Percentiles rank a stretch among this genome's conserved stretches.
These are phyloP conservation scores for Solenopsis invicta DNA, from an alignment of 1,140 invertebrate species.

Conservation along the genomic window DNA sequence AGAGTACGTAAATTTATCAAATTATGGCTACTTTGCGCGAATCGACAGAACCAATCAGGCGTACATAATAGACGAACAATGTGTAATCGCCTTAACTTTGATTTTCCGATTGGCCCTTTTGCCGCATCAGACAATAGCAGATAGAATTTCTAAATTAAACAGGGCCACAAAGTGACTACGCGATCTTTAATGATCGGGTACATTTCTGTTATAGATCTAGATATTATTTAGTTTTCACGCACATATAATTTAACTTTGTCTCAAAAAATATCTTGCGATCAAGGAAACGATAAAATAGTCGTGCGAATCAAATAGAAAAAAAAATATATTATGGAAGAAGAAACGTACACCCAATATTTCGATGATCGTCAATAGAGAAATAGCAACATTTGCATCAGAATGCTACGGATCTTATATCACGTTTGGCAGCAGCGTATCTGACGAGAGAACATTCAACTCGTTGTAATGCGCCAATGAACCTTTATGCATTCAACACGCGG, in stretches of 20 bases:
- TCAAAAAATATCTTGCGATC: not conserved
- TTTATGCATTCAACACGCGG: constrained; percentile 25
- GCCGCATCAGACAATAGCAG: constrained; percentile 49
- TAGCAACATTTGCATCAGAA: not conserved
- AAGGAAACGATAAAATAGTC: not conserved
- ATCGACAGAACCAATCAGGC: constrained; percentile 58
- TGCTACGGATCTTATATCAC: not conserved
- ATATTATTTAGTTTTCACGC: not conserved
- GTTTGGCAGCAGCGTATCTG: constrained; percentile 16
- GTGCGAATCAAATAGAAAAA: not conserved
- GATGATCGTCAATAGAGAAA: not conserved
- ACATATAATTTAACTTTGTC: not conserved
- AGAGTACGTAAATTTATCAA: constrained; percentile 65
- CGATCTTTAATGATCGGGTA: not conserved
- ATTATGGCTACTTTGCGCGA: constrained; percentile 56
- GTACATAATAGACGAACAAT: constrained; percentile 63
- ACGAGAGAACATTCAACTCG: not conserved
- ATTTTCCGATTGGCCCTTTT: constrained; percentile 71
- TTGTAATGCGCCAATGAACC: constrained; percentile 53
- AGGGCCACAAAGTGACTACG: not conserved
- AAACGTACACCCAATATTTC: not conserved
- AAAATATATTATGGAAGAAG: not conserved
- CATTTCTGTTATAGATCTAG: not conserved
- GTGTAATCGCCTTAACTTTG: constrained; percentile 75
- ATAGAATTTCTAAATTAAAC: constrained; percentile 45